Conservation (phyloP, 2,888 invertebrate genomes). For the Spisula subtruncata region DNA sequence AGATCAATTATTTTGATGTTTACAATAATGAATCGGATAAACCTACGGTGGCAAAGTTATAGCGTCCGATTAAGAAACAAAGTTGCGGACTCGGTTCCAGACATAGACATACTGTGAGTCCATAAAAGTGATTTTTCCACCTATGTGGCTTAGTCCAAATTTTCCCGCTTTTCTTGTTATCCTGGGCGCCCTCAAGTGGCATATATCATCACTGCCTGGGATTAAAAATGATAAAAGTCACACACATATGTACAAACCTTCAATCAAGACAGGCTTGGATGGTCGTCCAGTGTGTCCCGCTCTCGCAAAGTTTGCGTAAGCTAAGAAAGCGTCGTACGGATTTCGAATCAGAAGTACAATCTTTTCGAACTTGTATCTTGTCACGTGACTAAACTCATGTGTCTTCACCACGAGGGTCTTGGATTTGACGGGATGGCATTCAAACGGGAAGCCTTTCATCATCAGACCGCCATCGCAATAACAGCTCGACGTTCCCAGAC, state of each 20-base stretch:
- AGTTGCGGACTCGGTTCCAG: too few species aligned
- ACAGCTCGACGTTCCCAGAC: slow-evolving; percentile 37
- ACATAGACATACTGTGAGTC: too few species aligned
- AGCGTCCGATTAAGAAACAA: too few species aligned
- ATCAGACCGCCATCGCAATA: slow-evolving; percentile 35
- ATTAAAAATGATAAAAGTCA: too few species aligned
- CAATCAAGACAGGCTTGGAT: slow-evolving; percentile 22
- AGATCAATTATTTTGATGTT: too few species aligned
- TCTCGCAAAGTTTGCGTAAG: slow-evolving; percentile 33
- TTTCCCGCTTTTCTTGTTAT: too few species aligned
- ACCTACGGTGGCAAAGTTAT: too few species aligned
- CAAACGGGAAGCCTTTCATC: slow-evolving; percentile 35
- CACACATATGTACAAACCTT: slow-evolving; percentile 8
- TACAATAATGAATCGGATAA: too few species aligned
- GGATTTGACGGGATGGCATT: neutral
- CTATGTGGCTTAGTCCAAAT: too few species aligned
- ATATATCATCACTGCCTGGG: too few species aligned
- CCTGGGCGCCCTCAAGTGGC: too few species aligned
- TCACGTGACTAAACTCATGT: slow-evolving; percentile 8
- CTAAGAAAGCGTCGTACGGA: slow-evolving; percentile 40
- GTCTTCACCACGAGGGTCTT: slow-evolving; percentile 39
- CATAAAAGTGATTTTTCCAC: too few species aligned
- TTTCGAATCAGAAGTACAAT: slow-evolving; percentile 25
- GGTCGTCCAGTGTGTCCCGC: slow-evolving; percentile 40
- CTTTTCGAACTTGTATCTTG: neutral